Evolutionary conservation across 2,797 vertebrate genomes (phyloP), one percentile per base, ranked within the genome.

Genomic region (Falco naumanni): DNA sequence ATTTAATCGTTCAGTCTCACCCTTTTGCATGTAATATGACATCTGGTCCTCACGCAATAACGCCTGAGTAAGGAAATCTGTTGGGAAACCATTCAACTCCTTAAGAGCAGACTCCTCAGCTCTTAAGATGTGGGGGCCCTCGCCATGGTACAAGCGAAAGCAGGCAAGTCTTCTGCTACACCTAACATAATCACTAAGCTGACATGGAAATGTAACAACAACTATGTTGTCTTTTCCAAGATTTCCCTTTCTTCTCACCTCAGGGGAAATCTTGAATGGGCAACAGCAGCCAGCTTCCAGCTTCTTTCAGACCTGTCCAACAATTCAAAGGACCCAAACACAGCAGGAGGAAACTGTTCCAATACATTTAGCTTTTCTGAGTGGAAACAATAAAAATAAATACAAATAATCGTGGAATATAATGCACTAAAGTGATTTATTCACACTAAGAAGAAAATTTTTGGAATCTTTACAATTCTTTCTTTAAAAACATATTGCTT

Each of bases 241-340:
- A 59, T 75, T 92, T 94, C 83, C 13, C 45, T 91, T 83, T 74
- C 39, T 86, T 89, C 10, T 1, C 20, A 33, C 61, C 53, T n/a
- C 77, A 54, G n/a, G 31, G 43, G 64, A 87, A 85, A 89, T 83
- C 69, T 81, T 77, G 54, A 94, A 89, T 39, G 6, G 19, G 28
- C 29, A 89, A 37, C n/a, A 77, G 45, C 71, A 91, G 41, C 13
- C 60, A 87, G 45, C 33, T 89, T 85, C 56, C 66, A 66, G 16
- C 41, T 94, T 89, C 76, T 87, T 96, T 93, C 53, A 95, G 71
- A 89, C 20, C 45, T 54, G 26, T 68, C 84, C 79, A 96, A 53
- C 53, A 71, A 75, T 75, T 77, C 71, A 81, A 61, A 87, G 48
- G 47, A 80, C 68, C 53, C 64, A 92, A 87, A 69, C 28, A 17